Base-by-base conservation (phyloP, 1,140 invertebrate genomes). In the Scaptomyza hsui region DNA sequence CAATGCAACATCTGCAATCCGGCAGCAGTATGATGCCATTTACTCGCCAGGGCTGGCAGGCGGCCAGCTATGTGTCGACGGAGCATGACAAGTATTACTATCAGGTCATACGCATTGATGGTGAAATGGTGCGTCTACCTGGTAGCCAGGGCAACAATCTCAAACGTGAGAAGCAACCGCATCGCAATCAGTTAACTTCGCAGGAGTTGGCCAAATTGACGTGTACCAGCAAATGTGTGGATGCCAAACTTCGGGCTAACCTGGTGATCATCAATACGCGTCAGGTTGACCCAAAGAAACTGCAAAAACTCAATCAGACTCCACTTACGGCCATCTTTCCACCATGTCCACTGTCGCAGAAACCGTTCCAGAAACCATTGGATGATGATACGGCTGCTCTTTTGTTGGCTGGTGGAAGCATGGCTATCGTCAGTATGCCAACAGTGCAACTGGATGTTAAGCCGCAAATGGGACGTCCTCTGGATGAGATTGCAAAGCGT, bases 391-490 rank as follows among this genome's bases (percentile, higher is more conserved):
- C 88, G 5, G 88, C 76, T 16, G 78, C 83, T 0, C 10, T 90
- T 26, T 35, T 90, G 1, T 44, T 90, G 1, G 74, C 89, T 3
- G 89, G 89, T 4, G 89, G 88, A 2, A 90, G 82, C 42, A 89
- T 91, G 88, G 86, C 89, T 1, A 69, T 91, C 1, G 89, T 89
- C 0, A 86, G 82, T 35, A 89, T 91, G 85, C 90, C 90, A 24
- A 78, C 51, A 0, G 83, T 91, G 0, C 79, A 91, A 47, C 62
- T 91, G 10, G 88, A 91, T 35, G 88, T 91, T 0, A 77, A 80
- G 70, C 90, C 90, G 0, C 70, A 89, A 29, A 37, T 89, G 48
- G 86, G 85, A 0, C 73, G 83, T 0, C 90, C 89, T 0, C 21
- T 91, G 1, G 57, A 91, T 26, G 89, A 91, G 49, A 78, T 86